Evolutionary conservation across 2,113 vertebrate genomes (phyloP).

Genomic region (Ailuropoda melanoleuca): DNA sequence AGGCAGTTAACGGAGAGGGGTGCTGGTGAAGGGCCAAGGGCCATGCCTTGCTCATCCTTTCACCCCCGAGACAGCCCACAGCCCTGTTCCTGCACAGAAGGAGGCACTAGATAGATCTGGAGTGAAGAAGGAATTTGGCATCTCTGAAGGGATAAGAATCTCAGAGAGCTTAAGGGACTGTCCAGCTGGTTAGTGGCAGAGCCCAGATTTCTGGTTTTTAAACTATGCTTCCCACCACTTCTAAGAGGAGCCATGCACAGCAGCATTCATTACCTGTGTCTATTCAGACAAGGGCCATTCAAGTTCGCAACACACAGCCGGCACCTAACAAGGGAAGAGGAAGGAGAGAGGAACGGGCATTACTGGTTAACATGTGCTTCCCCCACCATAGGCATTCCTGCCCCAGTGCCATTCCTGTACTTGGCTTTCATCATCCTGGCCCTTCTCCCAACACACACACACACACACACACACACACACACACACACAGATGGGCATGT

Average conservation of each 20-base stretch:
- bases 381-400: neutral
- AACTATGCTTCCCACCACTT: neutral
- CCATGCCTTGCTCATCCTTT: neutral
- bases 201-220: neutral
- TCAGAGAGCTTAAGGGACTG: neutral
- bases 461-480: neutral
- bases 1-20: neutral
- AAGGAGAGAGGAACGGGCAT: rapidly evolving
- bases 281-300: neutral
- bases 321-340: neutral
- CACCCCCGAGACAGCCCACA: neutral
- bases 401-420: neutral
- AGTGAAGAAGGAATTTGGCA: neutral
- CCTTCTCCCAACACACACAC: neutral
- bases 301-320: too few species aligned
- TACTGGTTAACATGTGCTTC: neutral
- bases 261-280: neutral
- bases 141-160: neutral
- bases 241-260: neutral
- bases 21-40: neutral
- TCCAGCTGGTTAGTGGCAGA: neutral
- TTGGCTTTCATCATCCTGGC: neutral
- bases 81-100: neutral
- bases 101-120: neutral
- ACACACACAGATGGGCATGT: neutral